Evolutionary conservation across 2,113 vertebrate genomes (phyloP).

Genomic region (Mionectes macconnelli): DNA sequence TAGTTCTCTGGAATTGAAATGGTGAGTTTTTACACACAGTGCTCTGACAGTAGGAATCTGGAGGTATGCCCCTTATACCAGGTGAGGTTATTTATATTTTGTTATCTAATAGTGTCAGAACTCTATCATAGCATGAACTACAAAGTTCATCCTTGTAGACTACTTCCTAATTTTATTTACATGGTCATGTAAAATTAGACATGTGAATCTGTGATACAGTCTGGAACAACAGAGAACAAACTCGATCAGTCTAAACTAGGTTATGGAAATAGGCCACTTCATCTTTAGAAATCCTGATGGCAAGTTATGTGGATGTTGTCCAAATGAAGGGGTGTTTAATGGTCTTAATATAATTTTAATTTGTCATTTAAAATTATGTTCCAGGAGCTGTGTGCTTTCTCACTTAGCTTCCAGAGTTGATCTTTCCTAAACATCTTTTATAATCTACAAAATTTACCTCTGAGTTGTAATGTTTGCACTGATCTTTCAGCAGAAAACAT

Average conservation of each 20-base stretch:
- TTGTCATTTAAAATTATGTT: background rate
- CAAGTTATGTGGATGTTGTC: background rate
- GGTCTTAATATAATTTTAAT: background rate
- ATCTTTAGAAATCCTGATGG: conserved; percentile 65
- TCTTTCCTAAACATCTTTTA: background rate
- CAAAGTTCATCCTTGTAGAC: background rate
- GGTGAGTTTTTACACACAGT: background rate
- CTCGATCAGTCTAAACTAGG: conserved; percentile 52
- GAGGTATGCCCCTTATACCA: background rate
- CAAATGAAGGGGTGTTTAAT: background rate
- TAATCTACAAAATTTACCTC: background rate
- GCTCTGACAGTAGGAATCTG: background rate
- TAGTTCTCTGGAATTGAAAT: background rate
- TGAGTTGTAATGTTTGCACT: background rate
- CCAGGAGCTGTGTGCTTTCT: background rate
- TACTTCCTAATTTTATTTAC: background rate
- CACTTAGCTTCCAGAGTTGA: background rate
- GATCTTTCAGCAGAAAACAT: background rate
- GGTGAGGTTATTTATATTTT: background rate
- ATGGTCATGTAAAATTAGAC: background rate
- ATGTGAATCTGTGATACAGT: background rate
- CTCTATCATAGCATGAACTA: background rate
- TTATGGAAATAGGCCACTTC: conserved; percentile 65
- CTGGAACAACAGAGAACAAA: background rate
- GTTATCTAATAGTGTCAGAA: background rate